Percentiles rank a stretch among this genome's conserved stretches.
These are phyloP conservation scores for Phyllotreta striolata DNA, from an alignment of 2,888 invertebrate genomes.

Conservation along the genomic window DNA sequence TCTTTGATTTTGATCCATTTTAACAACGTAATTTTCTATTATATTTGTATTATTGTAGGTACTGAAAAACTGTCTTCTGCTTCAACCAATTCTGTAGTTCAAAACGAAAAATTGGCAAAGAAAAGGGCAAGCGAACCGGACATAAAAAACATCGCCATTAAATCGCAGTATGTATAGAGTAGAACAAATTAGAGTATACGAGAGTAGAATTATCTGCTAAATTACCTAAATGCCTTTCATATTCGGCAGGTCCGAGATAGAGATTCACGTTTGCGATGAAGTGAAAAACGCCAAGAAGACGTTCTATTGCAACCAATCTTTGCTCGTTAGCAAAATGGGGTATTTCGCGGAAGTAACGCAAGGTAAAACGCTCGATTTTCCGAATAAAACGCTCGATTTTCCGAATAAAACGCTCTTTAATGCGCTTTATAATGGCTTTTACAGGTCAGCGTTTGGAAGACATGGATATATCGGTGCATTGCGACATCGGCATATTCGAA, in stretches of 20 bases:
- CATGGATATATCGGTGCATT: constrained; percentile 93
- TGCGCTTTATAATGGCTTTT: constrained; percentile 11
- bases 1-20: too few species aligned
- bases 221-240: constrained; percentile 2
- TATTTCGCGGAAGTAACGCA: constrained; percentile 92
- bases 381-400: neutral
- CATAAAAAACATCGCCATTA: constrained; percentile 56
- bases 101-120: constrained; percentile 39
- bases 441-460: constrained; percentile 54
- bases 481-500: constrained; percentile 94
- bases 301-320: constrained; percentile 86
- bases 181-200: neutral
- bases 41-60: too few species aligned
- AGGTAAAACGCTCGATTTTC: constrained; percentile 56
- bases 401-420: too few species aligned
- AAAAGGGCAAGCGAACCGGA: constrained; percentile 50
- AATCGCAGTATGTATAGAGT: constrained; percentile 62
- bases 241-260: constrained; percentile 71
- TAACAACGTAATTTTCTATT: too few species aligned
- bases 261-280: constrained; percentile 96
- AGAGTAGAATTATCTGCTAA: constrained; percentile 7
- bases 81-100: constrained; percentile 12
- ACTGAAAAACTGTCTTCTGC: constrained; percentile 18
- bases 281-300: constrained; percentile 88
- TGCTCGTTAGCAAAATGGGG: constrained; percentile 91